phyloP scores from a whole-genome alignment of 2,888 invertebrate genomes.

The Caprella mutica region DNA sequence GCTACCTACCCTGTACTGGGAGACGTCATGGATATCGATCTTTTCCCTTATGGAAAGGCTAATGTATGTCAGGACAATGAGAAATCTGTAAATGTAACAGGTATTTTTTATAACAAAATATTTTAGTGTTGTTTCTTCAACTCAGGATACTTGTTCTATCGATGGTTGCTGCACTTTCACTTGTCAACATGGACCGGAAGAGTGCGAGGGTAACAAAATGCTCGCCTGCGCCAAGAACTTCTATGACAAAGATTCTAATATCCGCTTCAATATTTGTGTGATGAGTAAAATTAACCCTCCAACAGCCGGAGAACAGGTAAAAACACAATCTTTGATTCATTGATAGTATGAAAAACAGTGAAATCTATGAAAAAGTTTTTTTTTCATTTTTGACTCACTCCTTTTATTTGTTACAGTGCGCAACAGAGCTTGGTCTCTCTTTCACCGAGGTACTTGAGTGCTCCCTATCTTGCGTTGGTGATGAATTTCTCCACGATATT shows the following conservation, averaged over 20 bases:
- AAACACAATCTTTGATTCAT: too few species aligned
- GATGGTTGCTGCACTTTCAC: conserved; percentile 51
- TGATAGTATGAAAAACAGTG: too few species aligned
- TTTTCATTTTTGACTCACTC: too few species aligned
- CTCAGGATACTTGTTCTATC: conserved; percentile 14
- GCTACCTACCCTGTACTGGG: conserved; percentile 56
- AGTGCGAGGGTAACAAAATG: conserved; percentile 70
- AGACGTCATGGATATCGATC: conserved; percentile 54
- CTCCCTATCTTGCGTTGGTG: conserved; percentile 52
- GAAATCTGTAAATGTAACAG: too few species aligned
- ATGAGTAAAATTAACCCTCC: conserved; percentile 62
- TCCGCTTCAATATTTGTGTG: conserved; percentile 66
- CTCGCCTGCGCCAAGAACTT: conserved; percentile 64
- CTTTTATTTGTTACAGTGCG: background rate
- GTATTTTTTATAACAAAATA: too few species aligned
- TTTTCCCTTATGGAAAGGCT: conserved; percentile 77
- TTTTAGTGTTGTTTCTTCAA: too few species aligned
- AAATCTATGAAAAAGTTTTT: too few species aligned
- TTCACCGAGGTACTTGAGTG: conserved; percentile 46
- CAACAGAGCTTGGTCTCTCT: background rate
- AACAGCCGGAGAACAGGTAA: conserved; percentile 46
- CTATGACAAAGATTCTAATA: conserved; percentile 47
- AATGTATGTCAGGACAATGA: conserved; percentile 46
- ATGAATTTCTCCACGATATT: conserved; percentile 56
- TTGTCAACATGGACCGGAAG: conserved; percentile 66